These are phyloP conservation scores for Tortrix viridana DNA, from an alignment of 2,888 invertebrate species.

Conservation along the genomic window DNA sequence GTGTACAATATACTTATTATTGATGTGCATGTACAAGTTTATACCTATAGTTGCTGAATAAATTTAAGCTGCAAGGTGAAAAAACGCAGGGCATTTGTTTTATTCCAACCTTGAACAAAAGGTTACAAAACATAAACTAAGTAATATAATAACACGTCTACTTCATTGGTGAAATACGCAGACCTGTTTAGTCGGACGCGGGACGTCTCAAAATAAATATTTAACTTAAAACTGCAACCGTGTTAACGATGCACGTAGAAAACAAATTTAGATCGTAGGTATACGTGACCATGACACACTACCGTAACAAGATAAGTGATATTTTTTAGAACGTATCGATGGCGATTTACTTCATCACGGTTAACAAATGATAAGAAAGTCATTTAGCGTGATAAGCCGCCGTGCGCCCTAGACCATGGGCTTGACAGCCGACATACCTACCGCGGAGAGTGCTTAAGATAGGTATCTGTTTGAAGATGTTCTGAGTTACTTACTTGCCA, in stretches of 20 bases:
- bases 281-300: conserved; percentile 30
- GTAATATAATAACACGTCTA: too few relatives aligned
- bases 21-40: too few relatives aligned
- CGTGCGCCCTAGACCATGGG: conserved; percentile 10
- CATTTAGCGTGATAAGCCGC: conserved; percentile 26
- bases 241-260: conserved; percentile 6
- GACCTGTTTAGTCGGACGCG: too few relatives aligned
- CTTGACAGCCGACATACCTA: conserved; percentile 8
- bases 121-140: too few relatives aligned
- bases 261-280: conserved; percentile 16
- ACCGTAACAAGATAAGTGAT: background rate
- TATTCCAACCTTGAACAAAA: too few relatives aligned
- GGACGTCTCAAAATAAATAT: background rate
- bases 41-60: too few relatives aligned
- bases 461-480: background rate
- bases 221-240: conserved; percentile 3
- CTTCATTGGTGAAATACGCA: too few relatives aligned
- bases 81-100: too few relatives aligned
- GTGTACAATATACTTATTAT: too few relatives aligned
- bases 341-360: conserved; percentile 21
- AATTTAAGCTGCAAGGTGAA: too few relatives aligned
- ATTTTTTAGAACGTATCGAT: conserved; percentile 9
- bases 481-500: background rate
- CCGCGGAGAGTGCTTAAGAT: background rate
- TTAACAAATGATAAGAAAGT: conserved; percentile 23